Percentiles rank a stretch among this genome's conserved stretches.
phyloP scores from a whole-genome alignment of 2,888 invertebrate species.

The Apantesis nais region DNA sequence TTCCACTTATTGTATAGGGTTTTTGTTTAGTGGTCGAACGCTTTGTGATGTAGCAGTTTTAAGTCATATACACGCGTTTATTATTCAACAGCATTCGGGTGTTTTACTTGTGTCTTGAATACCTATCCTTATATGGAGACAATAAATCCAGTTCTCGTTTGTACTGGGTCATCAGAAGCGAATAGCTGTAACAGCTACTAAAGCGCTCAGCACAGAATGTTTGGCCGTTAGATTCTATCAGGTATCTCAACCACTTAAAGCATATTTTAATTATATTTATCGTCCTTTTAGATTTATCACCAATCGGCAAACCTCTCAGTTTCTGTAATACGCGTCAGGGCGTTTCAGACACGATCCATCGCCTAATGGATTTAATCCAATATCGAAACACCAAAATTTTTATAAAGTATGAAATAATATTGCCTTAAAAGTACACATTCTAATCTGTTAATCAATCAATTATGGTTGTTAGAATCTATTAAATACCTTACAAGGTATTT shows the following conservation, averaged over 20 bases:
- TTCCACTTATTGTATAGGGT: no score
- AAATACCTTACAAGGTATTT: no score
- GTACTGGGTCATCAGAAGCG: no score
- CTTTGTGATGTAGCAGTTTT: no score
- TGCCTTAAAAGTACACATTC: background rate
- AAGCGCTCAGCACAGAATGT: background rate
- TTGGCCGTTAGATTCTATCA: background rate
- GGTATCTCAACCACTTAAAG: background rate
- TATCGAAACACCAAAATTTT: background rate
- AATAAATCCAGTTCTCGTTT: no score
- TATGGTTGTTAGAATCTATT: no score
- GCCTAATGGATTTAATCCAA: background rate
- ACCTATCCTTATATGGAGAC: no score
- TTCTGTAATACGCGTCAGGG: background rate
- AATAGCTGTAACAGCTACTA: no score
- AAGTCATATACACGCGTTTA: no score
- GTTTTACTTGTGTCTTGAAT: no score
- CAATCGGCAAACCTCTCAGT: background rate
- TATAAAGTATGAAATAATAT: background rate
- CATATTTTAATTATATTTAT: background rate
- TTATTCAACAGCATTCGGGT: no score
- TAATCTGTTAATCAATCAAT: no score
- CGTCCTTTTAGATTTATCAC: background rate
- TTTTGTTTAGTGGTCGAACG: background rate
- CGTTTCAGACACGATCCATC: background rate